Evolutionary conservation across 1,140 invertebrate genomes (phyloP).

Genomic region (Drosophila elegans): DNA sequence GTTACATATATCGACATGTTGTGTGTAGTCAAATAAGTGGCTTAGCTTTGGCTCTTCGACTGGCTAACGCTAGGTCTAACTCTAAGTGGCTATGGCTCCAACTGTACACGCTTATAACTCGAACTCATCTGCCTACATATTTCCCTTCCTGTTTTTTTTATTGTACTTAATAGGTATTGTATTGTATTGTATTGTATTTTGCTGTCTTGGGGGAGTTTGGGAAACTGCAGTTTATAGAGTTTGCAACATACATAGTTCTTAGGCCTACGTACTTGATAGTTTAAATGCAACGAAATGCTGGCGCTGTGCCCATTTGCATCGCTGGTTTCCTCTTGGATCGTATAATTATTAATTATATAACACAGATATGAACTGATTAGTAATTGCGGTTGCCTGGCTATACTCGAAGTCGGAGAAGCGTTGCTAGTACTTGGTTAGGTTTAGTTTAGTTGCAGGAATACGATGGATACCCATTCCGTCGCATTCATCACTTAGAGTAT

Average conservation of each 20-base stretch:
- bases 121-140: conserved; percentile 11
- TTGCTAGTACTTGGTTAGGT: conserved; percentile 31
- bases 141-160: conserved; percentile 27
- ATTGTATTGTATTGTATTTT: conserved; percentile 13
- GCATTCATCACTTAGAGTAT: conserved; percentile 31
- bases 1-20: conserved; percentile 26
- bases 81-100: conserved; percentile 20
- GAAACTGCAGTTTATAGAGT: conserved; percentile 42
- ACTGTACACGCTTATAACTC: conserved; percentile 34
- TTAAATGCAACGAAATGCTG: conserved; percentile 38
- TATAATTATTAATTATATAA: conserved; percentile 76
- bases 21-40: conserved; percentile 21
- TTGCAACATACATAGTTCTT: conserved; percentile 41
- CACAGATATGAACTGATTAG: conserved; percentile 75
- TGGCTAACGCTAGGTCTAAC: conserved; percentile 31
- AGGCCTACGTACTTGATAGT: conserved; percentile 44
- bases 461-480: conserved; percentile 1
- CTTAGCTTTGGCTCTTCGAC: conserved; percentile 33
- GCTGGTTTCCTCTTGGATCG: conserved; percentile 4
- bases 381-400: conserved; percentile 32
- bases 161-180: conserved; percentile 74
- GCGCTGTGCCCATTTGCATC: conserved; percentile 1
- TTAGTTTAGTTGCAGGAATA: conserved; percentile 38
- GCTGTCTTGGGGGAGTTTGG: conserved; percentile 1
- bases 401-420: conserved; percentile 30